These are phyloP conservation scores for Gracilinanus agilis DNA, from an alignment of 2,113 vertebrate genomes.

Conservation along the genomic window DNA sequence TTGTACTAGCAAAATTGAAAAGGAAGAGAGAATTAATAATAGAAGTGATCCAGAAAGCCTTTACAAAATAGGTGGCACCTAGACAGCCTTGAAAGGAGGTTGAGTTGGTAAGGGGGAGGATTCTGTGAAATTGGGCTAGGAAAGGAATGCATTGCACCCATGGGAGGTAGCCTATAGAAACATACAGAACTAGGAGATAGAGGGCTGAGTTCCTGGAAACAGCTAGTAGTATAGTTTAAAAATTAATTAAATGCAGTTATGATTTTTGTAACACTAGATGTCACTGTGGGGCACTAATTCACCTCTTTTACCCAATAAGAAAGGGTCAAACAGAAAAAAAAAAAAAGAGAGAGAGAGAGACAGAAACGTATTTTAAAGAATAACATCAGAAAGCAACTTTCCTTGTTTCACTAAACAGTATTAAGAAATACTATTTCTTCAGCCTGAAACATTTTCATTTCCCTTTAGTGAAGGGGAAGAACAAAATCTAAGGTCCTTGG, in stretches of 20 bases:
- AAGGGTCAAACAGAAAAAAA: not conserved
- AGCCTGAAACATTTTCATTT: not conserved
- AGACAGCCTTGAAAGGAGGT: too few species aligned
- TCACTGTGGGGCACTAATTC: not conserved
- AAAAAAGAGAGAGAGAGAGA: too few species aligned
- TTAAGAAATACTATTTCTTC: not conserved
- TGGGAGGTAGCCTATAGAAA: too few species aligned
- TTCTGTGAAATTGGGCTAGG: too few species aligned
- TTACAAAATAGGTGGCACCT: too few species aligned
- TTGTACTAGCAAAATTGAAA: too few species aligned
- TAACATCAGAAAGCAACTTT: not conserved
- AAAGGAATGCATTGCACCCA: too few species aligned
- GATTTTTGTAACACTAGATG: not conserved
- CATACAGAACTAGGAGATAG: too few species aligned
- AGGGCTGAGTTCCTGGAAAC: too few species aligned
- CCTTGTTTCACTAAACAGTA: not conserved
- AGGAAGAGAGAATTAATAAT: too few species aligned
- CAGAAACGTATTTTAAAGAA: not conserved
- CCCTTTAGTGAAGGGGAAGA: not conserved
- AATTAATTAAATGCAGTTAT: not conserved
- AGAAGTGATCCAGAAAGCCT: too few species aligned
- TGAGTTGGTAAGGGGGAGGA: too few species aligned
- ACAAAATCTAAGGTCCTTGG: not conserved
- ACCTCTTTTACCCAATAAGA: not conserved
- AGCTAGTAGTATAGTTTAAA: not conserved